phyloP scores from a whole-genome alignment of 2,113 vertebrate genomes.

The Gila orcuttii region DNA sequence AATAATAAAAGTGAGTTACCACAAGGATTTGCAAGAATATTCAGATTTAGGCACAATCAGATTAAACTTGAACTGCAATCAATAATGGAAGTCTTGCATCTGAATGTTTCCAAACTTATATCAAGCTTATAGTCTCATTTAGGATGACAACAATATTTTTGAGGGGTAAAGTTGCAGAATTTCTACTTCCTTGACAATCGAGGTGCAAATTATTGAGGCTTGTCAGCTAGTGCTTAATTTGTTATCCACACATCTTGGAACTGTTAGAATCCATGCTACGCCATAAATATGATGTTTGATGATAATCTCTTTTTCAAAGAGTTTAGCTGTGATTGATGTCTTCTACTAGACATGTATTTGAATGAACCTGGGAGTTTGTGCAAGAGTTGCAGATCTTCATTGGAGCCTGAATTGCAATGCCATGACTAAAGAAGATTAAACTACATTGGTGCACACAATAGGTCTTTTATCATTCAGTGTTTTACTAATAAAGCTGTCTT shows the following conservation, averaged over 20 bases:
- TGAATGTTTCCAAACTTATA: background rate
- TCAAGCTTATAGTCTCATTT: background rate
- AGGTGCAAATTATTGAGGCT: background rate
- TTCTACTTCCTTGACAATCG: background rate
- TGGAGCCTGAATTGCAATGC: slow-evolving; percentile 9
- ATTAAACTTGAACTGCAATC: slow-evolving; percentile 16
- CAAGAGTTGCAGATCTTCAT: background rate
- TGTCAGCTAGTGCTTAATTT: background rate
- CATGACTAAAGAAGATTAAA: slow-evolving; percentile 26
- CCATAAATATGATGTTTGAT: background rate
- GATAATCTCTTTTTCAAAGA: background rate
- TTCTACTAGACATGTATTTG: background rate
- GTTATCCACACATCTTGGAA: background rate
- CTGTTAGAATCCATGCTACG: background rate
- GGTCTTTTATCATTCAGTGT: slow-evolving; percentile 12
- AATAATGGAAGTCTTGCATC: background rate
- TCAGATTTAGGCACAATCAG: slow-evolving; percentile 34
- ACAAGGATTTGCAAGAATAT: slow-evolving; percentile 35
- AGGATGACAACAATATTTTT: background rate
- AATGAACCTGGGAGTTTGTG: background rate
- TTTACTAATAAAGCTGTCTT: slow-evolving; percentile 16
- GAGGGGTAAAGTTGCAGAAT: background rate
- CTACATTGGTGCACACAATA: slow-evolving; percentile 12
- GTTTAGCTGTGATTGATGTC: slow-evolving; percentile 2
- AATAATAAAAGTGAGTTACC: slow-evolving; percentile 70